Conservation (phyloP, 2,888 invertebrate species). For the Eristalinus sepulchralis region DNA sequence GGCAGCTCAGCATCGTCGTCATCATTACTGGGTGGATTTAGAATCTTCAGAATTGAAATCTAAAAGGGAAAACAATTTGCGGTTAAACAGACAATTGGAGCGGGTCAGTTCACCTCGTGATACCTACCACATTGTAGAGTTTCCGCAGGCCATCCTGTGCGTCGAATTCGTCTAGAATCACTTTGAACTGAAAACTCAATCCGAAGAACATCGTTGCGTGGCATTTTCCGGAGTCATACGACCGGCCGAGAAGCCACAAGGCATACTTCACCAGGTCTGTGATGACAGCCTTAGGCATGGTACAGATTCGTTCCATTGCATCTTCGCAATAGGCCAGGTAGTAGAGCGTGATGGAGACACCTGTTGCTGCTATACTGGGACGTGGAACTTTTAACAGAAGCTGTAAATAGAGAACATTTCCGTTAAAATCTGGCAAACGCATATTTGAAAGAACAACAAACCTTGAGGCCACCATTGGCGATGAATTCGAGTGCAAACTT, state of each 20-base stretch:
- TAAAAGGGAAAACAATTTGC: constrained; percentile 75
- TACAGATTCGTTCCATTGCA: constrained; percentile 97
- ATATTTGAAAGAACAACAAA: constrained; percentile 74
- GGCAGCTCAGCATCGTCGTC: constrained; percentile 84
- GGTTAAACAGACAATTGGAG: background rate
- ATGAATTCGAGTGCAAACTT: constrained; percentile 99
- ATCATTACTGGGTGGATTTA: constrained; percentile 83
- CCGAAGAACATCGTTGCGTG: constrained; percentile 99
- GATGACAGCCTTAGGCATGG: constrained; percentile 89
- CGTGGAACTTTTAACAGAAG: constrained; percentile 93
- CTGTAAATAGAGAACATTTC: constrained; percentile 79
- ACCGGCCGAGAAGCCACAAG: constrained; percentile 96
- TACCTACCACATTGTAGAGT: constrained; percentile 90
- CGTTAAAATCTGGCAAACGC: background rate
- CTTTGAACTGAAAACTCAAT: constrained; percentile 94
- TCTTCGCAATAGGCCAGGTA: constrained; percentile 98
- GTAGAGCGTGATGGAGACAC: constrained; percentile 96
- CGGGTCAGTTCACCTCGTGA: background rate
- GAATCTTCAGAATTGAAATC: constrained; percentile 92
- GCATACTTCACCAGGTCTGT: constrained; percentile 93
- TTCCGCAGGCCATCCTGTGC: constrained; percentile 94
- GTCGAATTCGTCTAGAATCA: constrained; percentile 97
- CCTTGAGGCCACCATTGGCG: constrained; percentile 91
- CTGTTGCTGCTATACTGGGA: constrained; percentile 97
- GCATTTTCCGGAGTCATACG: constrained; percentile 98